phyloP scores from a whole-genome alignment of 2,888 invertebrate genomes.

The Synergus itoensis region DNA sequence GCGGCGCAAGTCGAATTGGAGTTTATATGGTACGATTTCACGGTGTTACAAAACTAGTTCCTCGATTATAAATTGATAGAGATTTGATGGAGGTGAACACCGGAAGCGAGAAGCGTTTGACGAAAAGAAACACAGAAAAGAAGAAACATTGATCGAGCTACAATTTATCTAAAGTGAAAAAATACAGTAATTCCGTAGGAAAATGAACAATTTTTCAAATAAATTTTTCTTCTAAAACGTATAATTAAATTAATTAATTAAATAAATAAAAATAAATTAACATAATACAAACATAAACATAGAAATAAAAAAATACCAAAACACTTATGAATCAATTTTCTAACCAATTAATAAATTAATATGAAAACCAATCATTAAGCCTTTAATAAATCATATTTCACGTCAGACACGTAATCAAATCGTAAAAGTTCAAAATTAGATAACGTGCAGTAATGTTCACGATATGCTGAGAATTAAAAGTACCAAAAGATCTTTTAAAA shows the following conservation, averaged over 20 bases:
- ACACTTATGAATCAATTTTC: neutral
- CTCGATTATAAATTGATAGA: conserved; percentile 25
- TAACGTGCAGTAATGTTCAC: neutral
- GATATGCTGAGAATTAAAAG: neutral
- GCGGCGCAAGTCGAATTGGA: neutral
- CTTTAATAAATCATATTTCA: neutral
- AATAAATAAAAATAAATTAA: neutral
- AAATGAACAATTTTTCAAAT: neutral
- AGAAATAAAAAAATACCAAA: neutral
- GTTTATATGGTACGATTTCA: conserved; percentile 6
- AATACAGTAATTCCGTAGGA: neutral
- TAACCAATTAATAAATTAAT: neutral
- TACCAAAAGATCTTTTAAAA: neutral
- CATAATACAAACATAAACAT: neutral
- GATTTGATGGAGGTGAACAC: conserved; percentile 23
- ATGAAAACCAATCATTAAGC: neutral
- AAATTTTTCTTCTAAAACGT: neutral
- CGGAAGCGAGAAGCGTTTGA: neutral
- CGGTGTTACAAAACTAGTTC: neutral
- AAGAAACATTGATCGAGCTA: neutral
- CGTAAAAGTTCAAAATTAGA: neutral
- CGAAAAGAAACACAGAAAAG: neutral
- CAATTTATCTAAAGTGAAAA: neutral
- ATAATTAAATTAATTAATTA: neutral
- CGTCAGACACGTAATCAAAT: conserved; percentile 1